Base-by-base conservation (phyloP, 2,888 invertebrate genomes). In the Leptogaster cylindrica region DNA sequence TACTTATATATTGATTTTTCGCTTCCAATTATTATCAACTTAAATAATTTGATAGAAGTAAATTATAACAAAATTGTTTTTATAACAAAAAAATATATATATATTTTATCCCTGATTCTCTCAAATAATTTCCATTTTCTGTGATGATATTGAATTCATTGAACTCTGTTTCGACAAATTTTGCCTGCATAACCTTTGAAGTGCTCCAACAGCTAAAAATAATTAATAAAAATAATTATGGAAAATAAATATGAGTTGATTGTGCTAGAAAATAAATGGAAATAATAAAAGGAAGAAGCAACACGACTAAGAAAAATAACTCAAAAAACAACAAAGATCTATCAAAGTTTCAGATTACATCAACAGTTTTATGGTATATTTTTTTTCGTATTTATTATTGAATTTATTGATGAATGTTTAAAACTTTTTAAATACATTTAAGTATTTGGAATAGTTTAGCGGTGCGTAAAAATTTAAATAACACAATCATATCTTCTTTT, bases 151-250 rank as follows among this genome's bases (percentile, higher is more conserved):
- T 52, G 31, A 52, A 41, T 14, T 48, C 66, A 48, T 71, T 70
- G 36, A 69, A 14, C 51, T 66, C 27, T 67, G 63, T 58, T 58
- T 64, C 61, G 20, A 28, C 23, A 48, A 28, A 48, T 48, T 55
- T 48, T 36, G 63, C 67, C 80, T 78, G 75, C 76, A 77, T 76
- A 81, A 74, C 78, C 78, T 81, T 82, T 86, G 85, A 76, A 86
- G 84, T 78, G 82, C 79, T 79, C 85, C 82, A 79, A 85, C 84
- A 77, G 86, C 86, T 86, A 76, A 75, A 71, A 75, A 76, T 79
- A 78, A 74, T 77, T 74, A 75, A 76, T 73, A 72, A 74, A 75
- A 71, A 70, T 68, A 69, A 76, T 73, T 73, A 75, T 72, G 71
- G 72, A 70, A 72, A 68, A 61, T 41, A 64, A 71, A 66, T 68